Conservation (phyloP, 2,797 vertebrate species). For the Emys orbicularis region DNA sequence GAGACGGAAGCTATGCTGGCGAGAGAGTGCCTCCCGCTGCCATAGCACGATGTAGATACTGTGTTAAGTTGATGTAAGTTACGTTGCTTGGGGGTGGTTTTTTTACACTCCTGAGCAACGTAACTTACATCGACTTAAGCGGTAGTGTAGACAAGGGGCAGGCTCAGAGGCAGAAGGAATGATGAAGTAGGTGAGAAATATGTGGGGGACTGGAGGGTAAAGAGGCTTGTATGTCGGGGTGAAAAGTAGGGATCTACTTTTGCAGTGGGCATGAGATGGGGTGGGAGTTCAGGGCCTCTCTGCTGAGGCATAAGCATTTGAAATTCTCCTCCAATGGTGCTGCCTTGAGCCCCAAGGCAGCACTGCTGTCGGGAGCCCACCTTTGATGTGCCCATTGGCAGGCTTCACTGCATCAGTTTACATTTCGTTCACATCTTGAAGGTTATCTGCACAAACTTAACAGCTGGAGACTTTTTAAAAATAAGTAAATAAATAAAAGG, state of each 20-base stretch:
- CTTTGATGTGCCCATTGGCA: not conserved
- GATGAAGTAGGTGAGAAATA: fast-evolving
- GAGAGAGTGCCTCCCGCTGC: no score
- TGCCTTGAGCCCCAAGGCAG: not conserved
- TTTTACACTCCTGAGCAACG: no score
- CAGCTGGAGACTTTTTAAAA: conserved; percentile 7
- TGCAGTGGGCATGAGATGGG: not conserved
- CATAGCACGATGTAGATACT: no score
- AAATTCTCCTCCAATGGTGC: not conserved
- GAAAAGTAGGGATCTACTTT: not conserved
- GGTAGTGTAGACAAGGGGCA: not conserved
- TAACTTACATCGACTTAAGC: no score
- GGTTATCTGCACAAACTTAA: conserved; percentile 15
- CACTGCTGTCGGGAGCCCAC: not conserved
- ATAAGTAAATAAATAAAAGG: conserved; percentile 28
- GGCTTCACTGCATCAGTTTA: conserved; percentile 15
- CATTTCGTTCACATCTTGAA: not conserved
- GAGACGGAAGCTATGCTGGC: no score
- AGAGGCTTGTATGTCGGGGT: not conserved
- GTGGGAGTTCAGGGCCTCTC: not conserved
- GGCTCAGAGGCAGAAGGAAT: not conserved
- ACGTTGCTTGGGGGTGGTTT: no score
- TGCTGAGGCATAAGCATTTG: not conserved
- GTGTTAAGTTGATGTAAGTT: no score
- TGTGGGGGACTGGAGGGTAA: not conserved